phyloP scores from a whole-genome alignment of 2,888 invertebrate species.

The Harpalus rubripes region DNA sequence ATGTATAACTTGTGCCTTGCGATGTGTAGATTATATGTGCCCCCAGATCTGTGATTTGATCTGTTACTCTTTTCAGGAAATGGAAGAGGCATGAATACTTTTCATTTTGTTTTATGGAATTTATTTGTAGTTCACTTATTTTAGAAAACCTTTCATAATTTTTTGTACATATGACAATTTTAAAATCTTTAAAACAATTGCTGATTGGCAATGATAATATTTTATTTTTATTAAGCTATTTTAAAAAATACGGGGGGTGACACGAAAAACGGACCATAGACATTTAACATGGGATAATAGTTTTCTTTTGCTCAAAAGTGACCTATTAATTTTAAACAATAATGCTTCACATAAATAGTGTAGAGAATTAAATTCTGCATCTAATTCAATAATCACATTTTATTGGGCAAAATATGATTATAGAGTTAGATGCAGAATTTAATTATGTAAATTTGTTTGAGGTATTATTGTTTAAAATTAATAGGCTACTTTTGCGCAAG shows the following conservation, averaged over 20 bases:
- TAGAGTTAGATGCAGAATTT: too few species aligned
- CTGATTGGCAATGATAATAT: not conserved
- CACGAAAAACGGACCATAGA: too few species aligned
- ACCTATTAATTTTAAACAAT: too few species aligned
- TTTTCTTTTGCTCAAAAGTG: too few species aligned
- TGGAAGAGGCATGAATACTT: conserved; percentile 33
- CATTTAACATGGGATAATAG: too few species aligned
- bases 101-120: not conserved
- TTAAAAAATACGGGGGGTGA: not conserved
- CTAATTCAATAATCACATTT: too few species aligned
- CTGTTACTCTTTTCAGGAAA: conserved; percentile 25
- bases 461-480: too few species aligned
- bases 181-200: not conserved
- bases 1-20: conserved; percentile 30
- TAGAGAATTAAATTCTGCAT: too few species aligned
- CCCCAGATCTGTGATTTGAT: conserved; percentile 5
- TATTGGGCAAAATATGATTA: too few species aligned
- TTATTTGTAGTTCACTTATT: conserved; percentile 23
- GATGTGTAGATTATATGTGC: conserved; percentile 37
- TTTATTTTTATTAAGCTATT: not conserved
- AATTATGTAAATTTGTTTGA: too few species aligned
- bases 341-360: too few species aligned
- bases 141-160: conserved; percentile 20
- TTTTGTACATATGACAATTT: conserved; percentile 8
- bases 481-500: too few species aligned